Base-by-base conservation (phyloP, 2,113 vertebrate species). In the Brevimyrus niger region DNA sequence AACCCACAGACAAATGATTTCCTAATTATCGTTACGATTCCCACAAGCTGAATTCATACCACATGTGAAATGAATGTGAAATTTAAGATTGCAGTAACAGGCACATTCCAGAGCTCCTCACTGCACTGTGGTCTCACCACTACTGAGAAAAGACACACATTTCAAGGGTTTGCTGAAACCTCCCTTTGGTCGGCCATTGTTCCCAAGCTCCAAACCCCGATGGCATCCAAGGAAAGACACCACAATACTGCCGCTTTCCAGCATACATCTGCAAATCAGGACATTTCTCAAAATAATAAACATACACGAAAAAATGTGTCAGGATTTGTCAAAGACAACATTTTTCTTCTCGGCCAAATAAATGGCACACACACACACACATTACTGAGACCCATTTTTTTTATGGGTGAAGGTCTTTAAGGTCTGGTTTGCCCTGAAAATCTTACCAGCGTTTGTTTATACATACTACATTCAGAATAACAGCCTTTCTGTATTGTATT, bases 1-100 rank as follows among this genome's bases (percentile, higher is more conserved):
- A 61, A 47, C 47, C 46, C 58, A 35, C 51, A 19, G n/a, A 88
- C 46, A 80, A 76, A n/a, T 50, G 61, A 65, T 21, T 4, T 69
- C 61, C 46, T 76, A 88, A 88, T 76, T 88, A 69, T 35, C n/a
- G 31, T 76, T 76, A 50, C 9, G 8, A 80, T 88, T 53, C 69
- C 87, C 87, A 46, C 65, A 88, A 27, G 17, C 27, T 50, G 58
- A 89, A 85, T 44, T 21, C 19, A 31, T 86, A 50, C 87, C 91
- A 89, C 65, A 87, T 91, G 91, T 65, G 69, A 89, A 91, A 89
- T 83, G 83, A 89, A 88, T 91, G 82, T 50, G 65, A 89, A 89
- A 92, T 73, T 91, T 51, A 85, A 61, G 83, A 91, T 83, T 23
- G 82, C 23, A 85, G 84, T 90, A 92, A 87, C 88, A 90, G 46